Evolutionary conservation across 2,113 vertebrate genomes (phyloP).

Genomic region (Aptenodytes patagonicus): DNA sequence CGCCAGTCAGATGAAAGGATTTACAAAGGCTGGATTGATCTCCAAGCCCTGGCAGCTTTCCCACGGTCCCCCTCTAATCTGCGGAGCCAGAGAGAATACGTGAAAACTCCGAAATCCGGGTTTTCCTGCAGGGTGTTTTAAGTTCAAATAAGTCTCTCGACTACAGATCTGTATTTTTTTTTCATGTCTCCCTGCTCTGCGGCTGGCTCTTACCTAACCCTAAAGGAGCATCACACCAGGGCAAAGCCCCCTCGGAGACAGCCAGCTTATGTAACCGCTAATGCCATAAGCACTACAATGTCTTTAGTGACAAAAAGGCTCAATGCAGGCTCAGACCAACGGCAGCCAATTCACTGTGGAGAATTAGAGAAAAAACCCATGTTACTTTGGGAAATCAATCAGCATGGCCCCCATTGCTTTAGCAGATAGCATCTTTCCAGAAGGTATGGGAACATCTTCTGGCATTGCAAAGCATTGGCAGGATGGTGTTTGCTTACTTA

Average conservation of each 20-base stretch:
- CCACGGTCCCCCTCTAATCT: slow-evolving; percentile 60
- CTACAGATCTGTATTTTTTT: not conserved
- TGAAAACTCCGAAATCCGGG: not conserved
- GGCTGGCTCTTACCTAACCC: slow-evolving; percentile 6
- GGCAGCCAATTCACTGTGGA: not conserved
- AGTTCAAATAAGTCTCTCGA: not conserved
- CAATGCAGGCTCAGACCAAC: not conserved
- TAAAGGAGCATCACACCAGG: slow-evolving; percentile 30
- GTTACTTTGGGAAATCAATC: not conserved
- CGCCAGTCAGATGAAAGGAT: slow-evolving; percentile 66
- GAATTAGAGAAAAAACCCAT: not conserved
- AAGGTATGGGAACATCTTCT: not conserved
- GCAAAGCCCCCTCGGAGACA: slow-evolving; percentile 21
- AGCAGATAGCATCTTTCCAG: not conserved
- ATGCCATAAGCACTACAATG: slow-evolving; percentile 43
- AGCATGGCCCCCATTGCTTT: not conserved
- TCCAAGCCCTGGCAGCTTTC: slow-evolving; percentile 68
- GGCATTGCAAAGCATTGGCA: not conserved
- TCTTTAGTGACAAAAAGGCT: slow-evolving; percentile 55
- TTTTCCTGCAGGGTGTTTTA: not conserved
- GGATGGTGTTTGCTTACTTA: not conserved
- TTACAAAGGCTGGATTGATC: slow-evolving; percentile 65
- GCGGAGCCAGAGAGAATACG: not conserved
- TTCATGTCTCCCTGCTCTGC: not conserved
- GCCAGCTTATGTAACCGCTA: slow-evolving; percentile 39